Base-by-base conservation (phyloP, 1,140 invertebrate genomes). In the Hetaerina americana region DNA sequence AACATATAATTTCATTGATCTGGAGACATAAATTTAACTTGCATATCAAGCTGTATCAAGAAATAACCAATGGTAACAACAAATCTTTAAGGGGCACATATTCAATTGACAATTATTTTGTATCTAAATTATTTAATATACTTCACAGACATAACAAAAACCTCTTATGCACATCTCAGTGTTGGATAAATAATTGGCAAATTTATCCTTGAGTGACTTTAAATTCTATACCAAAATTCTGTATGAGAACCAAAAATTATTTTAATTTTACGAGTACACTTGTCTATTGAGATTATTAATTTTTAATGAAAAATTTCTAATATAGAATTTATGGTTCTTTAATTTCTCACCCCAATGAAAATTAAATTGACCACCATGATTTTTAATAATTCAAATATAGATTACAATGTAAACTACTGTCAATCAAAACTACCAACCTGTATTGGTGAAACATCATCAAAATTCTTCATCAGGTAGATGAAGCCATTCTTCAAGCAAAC, bases 361-460 rank as follows among this genome's bases (percentile, higher is more conserved):
- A 18, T 57, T 57, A 3, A 57, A 57, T 57, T 5, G 40, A n/a
- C n/a, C n/a, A n/a, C n/a, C n/a, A n/a, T 5, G 40, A 57, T 12
- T 57, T 2, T n/a, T 12, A 57, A 57, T 57, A 18, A 57, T 57
- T 5, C 40, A 57, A 57, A n/a, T 57, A 57, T 57, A 18, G 22
- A 57, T n/a, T 57, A n/a, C 40, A 57, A 57, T 2, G 40, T 57
- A 1, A 57, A 57, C 22, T 57, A 57, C 15, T 18, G 2, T 57
- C 22, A 40, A 40, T 40, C 5, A 8, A 40, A n/a, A n/a, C n/a
- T n/a, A 18, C 10, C 10, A 18, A 57, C 40, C 71, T 93, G 87
- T 66, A 90, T 87, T 0, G 94, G 94, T 70, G 90, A 92, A 15
- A 97, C 87, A 81, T 98, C 96, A 80, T 98, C 95, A 78, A 95